Percentiles rank a stretch among this genome's conserved stretches.
These are phyloP conservation scores for Odontamblyopus lacepedii DNA, from an alignment of 2,797 vertebrate genomes.

Conservation along the genomic window DNA sequence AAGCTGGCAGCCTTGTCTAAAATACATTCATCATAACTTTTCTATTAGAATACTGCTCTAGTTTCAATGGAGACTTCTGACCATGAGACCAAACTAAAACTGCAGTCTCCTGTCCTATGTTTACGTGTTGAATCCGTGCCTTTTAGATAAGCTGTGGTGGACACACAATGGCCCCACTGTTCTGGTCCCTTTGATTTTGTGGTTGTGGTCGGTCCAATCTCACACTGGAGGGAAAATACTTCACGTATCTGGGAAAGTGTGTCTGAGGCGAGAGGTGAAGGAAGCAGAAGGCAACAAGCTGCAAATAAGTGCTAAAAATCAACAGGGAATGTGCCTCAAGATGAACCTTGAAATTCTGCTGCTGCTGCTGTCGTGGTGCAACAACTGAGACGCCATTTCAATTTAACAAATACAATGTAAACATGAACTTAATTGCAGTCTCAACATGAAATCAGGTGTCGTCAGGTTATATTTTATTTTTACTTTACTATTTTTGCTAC, in stretches of 20 bases:
- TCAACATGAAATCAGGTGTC: too few relatives aligned
- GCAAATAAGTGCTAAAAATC: background rate
- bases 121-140: constrained; percentile 9
- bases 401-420: too few relatives aligned
- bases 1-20: background rate
- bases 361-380: background rate
- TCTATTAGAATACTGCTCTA: background rate
- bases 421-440: too few relatives aligned
- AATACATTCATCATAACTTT: background rate
- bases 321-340: background rate
- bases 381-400: background rate
- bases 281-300: constrained; percentile 8
- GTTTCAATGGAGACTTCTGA: constrained; percentile 27
- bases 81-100: constrained; percentile 24
- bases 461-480: too few relatives aligned
- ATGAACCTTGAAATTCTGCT: background rate
- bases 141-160: constrained; percentile 34
- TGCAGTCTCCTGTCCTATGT: constrained; percentile 20
- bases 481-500: too few relatives aligned
- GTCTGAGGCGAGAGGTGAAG: constrained; percentile 33
- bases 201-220: constrained; percentile 33
- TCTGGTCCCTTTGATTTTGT: constrained; percentile 39
- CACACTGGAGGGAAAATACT: constrained; percentile 40
- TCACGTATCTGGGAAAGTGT: constrained; percentile 36
- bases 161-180: constrained; percentile 47